Evolutionary conservation across 2,888 invertebrate species (phyloP), one percentile per base, ranked within the genome.

Genomic region (Halocaridina rubra): DNA sequence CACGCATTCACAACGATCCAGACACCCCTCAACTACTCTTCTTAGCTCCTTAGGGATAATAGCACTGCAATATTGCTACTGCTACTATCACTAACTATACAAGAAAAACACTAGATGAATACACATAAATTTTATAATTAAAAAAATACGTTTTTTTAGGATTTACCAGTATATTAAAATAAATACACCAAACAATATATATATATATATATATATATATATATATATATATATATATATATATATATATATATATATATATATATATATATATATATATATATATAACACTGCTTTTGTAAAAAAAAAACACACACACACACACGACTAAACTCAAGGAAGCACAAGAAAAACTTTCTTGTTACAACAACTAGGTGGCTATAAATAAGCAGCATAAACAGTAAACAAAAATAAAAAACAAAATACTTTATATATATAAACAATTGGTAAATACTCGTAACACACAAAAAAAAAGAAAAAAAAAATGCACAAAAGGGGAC

Each of bases 261-360:
- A 78, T 78, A 78, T 61, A 32, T 72, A 29, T 72, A 27, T 72
- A 72, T 29, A 57, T 77, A 22, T 77, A 77, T 57, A 77, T 59
- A 78, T 39, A 39, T 7, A 39, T 13, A 39, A 39, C 39, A 39
- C 39, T 13, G 7, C 13, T 39, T 7, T 13, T 39, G 8, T 8
- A 39, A 39, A 7, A 39, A 39, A 39, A 13, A 13, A 13, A 7
- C 39, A 7, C 39, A 39, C 13, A 39, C 8, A 39, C 8, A 8
- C 13, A 39, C 39, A 13, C 7, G 7, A 7, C 8, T 13, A 7
- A 13, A n/a, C n/a, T n/a, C n/a, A n/a, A n/a, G n/a, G n/a, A n/a
- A n/a, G n/a, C n/a, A n/a, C n/a, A n/a, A n/a, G n/a, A n/a, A n/a
- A n/a, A n/a, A n/a, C n/a, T n/a, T n/a, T n/a, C n/a, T n/a, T n/a